These are phyloP conservation scores for Nesogale talazaci DNA, from an alignment of 2,113 vertebrate species.

Conservation along the genomic window DNA sequence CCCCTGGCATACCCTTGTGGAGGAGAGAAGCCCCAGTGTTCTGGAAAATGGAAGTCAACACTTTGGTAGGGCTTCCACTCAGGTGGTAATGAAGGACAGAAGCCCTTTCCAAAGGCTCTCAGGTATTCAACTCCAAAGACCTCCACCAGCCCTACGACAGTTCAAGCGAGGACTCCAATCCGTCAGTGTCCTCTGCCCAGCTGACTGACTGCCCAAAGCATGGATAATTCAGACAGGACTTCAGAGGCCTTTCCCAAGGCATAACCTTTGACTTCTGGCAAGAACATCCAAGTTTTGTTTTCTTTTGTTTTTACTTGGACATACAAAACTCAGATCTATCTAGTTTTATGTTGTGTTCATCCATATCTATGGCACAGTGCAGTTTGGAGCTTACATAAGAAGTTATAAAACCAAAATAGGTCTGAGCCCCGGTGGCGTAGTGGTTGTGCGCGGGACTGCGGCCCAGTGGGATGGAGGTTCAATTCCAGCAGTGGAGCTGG, in stretches of 20 bases:
- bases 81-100: neutral
- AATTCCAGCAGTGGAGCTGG: too few species aligned
- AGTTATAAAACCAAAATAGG: too few species aligned
- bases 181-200: neutral
- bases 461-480: too few species aligned
- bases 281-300: conserved; percentile 6
- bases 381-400: neutral
- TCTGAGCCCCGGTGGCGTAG: too few species aligned
- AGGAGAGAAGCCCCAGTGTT: too few species aligned
- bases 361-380: neutral
- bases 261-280: conserved; percentile 17
- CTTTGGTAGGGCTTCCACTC: neutral
- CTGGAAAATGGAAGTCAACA: neutral
- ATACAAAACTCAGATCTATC: neutral
- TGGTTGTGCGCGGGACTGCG: too few species aligned
- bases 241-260: neutral
- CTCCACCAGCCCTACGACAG: neutral
- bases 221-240: conserved; percentile 16
- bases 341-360: conserved; percentile 32
- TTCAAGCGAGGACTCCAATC: conserved; percentile 7
- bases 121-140: neutral
- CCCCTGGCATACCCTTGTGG: too few species aligned
- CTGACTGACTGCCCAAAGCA: neutral
- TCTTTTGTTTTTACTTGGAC: too few species aligned
- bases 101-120: conserved; percentile 28